Base-by-base conservation (phyloP, 2,888 invertebrate genomes). In the Girardia tigrina region DNA sequence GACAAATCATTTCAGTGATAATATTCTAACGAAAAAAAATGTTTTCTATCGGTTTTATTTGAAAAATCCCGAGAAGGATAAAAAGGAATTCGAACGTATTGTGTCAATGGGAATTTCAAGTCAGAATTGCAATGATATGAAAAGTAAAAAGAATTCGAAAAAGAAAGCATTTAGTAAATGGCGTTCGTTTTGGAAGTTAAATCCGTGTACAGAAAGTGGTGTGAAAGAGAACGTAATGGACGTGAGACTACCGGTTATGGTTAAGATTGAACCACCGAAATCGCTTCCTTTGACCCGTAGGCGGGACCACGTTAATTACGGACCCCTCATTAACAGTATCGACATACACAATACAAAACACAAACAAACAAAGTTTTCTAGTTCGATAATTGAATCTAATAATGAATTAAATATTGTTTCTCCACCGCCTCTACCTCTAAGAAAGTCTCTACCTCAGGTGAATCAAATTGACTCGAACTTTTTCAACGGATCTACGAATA, bases 161-260 rank as follows among this genome's bases (percentile, higher is more conserved):
- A 56, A 56, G 56, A 56, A 56, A 56, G n/a, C 6, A 20, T 56
- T 56, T 56, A n/a, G 56, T 56, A 56, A 56, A 56, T 56, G 56
- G 56, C 56, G 56, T 56, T 56, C 56, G n/a, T 56, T 56, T 56
- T 56, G 56, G 56, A 56, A 56, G 23, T 56, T 56, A 56, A 56
- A 56, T 56, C 56, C 56, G 4, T 56, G 56, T 56, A 56, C 56
- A 56, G 56, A 56, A 20, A 56, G 20, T 56, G n/a, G n/a, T n/a
- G 56, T 56, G 2, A 56, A 56, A 56, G 56, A 56, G 23, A 56
- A 56, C n/a, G 56, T 56, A 2, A 56, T 56, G 56, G 56, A 56
- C 23, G n/a, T 4, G 4, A 56, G 56, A 56, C n/a, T 56, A n/a
- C 56, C 56, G 4, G 56, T 56, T 8, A n/a, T 56, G 8, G 56